phyloP scores from a whole-genome alignment of 2,113 vertebrate species.

The Pachypanchax playfairii region DNA sequence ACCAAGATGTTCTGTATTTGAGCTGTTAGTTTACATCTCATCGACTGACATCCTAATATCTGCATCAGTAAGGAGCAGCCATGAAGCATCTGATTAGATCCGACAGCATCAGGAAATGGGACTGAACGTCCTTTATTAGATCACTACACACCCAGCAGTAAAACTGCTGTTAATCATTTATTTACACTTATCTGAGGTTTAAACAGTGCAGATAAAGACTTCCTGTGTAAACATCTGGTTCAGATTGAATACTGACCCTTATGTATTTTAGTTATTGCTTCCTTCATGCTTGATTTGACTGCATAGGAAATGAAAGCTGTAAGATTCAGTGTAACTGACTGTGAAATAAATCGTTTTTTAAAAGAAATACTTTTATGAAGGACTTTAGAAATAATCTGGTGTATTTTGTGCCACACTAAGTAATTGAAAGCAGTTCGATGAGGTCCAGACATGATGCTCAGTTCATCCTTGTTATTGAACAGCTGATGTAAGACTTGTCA shows the following conservation, averaged over 20 bases:
- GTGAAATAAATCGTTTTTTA: neutral
- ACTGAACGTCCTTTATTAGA: slow-evolving; percentile 5
- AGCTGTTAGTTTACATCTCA: neutral
- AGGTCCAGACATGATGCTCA: neutral
- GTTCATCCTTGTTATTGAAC: neutral
- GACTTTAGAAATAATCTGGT: no score
- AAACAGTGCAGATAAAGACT: slow-evolving; percentile 2
- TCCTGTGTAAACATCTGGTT: neutral
- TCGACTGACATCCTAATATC: neutral
- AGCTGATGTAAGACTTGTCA: neutral
- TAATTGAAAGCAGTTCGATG: neutral
- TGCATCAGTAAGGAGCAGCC: slow-evolving; percentile 12
- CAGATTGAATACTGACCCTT: neutral
- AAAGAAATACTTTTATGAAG: neutral
- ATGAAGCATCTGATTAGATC: slow-evolving; percentile 7
- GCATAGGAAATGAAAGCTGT: neutral
- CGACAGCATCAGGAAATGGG: slow-evolving; percentile 16
- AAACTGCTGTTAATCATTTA: neutral
- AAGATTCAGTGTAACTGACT: neutral
- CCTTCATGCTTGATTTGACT: neutral
- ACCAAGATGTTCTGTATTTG: neutral
- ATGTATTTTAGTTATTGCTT: neutral
- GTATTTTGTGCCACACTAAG: neutral
- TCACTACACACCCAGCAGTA: neutral
- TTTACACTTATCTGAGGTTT: neutral